phyloP scores from a whole-genome alignment of 2,797 vertebrate species.

The Manis javanica region DNA sequence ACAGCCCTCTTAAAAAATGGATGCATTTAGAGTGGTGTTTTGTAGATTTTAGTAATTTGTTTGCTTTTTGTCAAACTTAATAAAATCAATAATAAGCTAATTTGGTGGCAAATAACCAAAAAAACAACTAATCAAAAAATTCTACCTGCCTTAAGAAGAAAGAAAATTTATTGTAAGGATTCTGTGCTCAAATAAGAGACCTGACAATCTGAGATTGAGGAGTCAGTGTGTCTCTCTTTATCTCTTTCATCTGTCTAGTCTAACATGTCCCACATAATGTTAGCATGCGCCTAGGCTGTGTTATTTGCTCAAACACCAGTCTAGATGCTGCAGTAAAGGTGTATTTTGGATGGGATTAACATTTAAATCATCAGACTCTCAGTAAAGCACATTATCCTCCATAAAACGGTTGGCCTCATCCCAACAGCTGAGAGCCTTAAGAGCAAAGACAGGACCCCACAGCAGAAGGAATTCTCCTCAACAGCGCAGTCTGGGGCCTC shows the following conservation, averaged over 20 bases:
- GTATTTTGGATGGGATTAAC: not conserved
- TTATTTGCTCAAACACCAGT: not conserved
- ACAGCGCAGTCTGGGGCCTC: not conserved
- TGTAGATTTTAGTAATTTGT: not conserved
- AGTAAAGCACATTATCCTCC: not conserved
- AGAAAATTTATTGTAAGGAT: not conserved
- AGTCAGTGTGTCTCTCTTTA: accelerated
- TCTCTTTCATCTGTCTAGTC: not conserved
- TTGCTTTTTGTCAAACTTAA: not conserved
- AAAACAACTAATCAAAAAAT: not conserved
- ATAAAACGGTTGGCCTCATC: not conserved
- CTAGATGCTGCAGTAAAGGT: not conserved
- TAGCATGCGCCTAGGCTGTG: not conserved
- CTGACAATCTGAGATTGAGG: not conserved
- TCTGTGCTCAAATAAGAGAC: not conserved
- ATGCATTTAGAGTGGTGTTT: not conserved
- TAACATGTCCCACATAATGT: not conserved
- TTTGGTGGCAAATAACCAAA: not conserved
- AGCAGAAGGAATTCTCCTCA: not conserved
- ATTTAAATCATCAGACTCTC: not conserved
- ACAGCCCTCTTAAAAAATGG: not conserved
- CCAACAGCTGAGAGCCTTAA: not conserved
- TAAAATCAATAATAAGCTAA: not conserved
- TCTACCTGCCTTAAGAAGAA: not conserved
- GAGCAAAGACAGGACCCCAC: not conserved